Evolutionary conservation across 2,797 vertebrate species (phyloP), one percentile per base, ranked within the genome.

Genomic region (Pangasius macronema): DNA sequence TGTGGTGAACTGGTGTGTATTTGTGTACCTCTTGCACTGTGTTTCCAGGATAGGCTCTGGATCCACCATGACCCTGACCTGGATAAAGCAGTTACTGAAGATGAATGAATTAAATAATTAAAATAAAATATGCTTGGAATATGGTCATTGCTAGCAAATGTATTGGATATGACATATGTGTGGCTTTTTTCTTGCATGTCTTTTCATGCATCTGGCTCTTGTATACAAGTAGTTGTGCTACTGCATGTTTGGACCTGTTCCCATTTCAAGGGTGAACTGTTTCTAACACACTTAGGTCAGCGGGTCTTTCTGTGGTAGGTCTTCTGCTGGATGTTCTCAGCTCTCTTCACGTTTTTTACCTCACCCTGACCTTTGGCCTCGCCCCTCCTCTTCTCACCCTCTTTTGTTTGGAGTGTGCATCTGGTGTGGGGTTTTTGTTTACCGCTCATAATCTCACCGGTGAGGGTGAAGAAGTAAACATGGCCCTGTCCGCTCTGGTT

Each of bases 391-490:
- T 59, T 83, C 83, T 73, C 88, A 82, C 85, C 83, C 72, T 90
- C 92, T 93, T 94, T 92, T 94, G 92, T 95, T 91, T 92, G 70
- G 90, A 86, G 87, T 93, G 91, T 91, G 88, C 93, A 92, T 94
- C 92, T 93, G 87, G 90, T 91, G 86, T 93, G 86, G 86, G 92
- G 87, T 92, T 93, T 68, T 91, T 91, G 87, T 88, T 92, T 89
- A 90, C 77, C 33, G 49, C 85, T 89, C 42, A 67, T 90, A 88
- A 81, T 87, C 87, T 91, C 83, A 57, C 83, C 72, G 70, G 51
- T 73, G 42, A 85, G 83, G 84, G 53, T 55, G 36, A 81, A 80
- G 39, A 84, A 89, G 87, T 89, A 80, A 81, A 81, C 91, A n/a
- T 51, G n/a, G 61, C 57, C 77, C 46, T 30, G 57, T 82, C 84